phyloP scores from a whole-genome alignment of 2,888 invertebrate species.

The Petrolisthes cinctipes region DNA sequence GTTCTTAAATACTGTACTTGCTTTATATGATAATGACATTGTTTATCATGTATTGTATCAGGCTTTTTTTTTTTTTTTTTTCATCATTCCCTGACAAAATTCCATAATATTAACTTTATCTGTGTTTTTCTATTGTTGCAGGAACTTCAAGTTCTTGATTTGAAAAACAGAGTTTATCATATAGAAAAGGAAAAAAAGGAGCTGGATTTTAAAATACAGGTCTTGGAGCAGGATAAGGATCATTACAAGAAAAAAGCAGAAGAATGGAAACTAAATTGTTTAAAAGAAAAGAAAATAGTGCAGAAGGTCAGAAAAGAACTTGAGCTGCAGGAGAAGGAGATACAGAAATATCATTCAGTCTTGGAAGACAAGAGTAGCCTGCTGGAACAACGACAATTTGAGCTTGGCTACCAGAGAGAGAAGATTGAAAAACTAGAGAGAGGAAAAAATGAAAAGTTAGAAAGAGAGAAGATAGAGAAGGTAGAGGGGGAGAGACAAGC shows the following conservation, averaged over 20 bases:
- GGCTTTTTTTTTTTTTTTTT: too few species aligned
- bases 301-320: slow-evolving; percentile 15
- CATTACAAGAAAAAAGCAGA: slow-evolving; percentile 57
- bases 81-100: too few species aligned
- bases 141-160: slow-evolving; percentile 46
- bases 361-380: slow-evolving; percentile 18
- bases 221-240: slow-evolving; percentile 30
- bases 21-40: too few species aligned
- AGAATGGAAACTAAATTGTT: slow-evolving; percentile 48
- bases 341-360: slow-evolving; percentile 16
- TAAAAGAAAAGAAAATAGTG: slow-evolving; percentile 19
- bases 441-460: slow-evolving; percentile 16
- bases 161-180: slow-evolving; percentile 46
- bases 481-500: not conserved
- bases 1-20: too few species aligned
- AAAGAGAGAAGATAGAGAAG: not conserved
- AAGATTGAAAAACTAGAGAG: slow-evolving; percentile 29
- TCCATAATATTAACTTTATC: not conserved
- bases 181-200: slow-evolving; percentile 34
- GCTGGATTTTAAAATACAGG: slow-evolving; percentile 11
- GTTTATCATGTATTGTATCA: too few species aligned
- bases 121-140: slow-evolving; percentile 7
- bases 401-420: slow-evolving; percentile 50
- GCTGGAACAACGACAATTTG: slow-evolving; percentile 43
- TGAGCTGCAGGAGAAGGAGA: not conserved